These are phyloP conservation scores for Aldabrachelys gigantea DNA, from an alignment of 2,113 vertebrate genomes.

Conservation along the genomic window DNA sequence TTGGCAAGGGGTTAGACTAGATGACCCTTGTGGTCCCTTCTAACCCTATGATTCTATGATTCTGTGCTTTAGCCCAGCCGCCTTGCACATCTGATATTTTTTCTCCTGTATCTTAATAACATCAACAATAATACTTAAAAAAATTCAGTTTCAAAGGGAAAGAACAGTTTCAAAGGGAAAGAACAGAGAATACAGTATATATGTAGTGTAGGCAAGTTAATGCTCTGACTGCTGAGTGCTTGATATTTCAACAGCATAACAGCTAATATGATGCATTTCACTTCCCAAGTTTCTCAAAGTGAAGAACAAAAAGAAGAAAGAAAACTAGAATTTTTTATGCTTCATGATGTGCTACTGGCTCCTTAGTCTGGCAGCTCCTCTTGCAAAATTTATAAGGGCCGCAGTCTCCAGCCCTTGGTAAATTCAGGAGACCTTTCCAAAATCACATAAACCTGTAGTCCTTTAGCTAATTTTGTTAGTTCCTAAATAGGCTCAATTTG, in stretches of 20 bases:
- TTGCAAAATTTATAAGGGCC: background rate
- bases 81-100: background rate
- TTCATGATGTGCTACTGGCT: fast-evolving
- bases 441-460: background rate
- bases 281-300: background rate
- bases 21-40: no score
- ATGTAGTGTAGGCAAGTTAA: background rate
- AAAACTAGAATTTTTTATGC: background rate
- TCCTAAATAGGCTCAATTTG: background rate
- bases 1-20: no score
- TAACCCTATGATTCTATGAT: background rate
- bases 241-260: background rate
- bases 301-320: background rate
- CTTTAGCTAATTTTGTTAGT: background rate
- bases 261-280: background rate
- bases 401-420: background rate
- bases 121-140: background rate
- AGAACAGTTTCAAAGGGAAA: no score
- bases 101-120: background rate
- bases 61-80: background rate
- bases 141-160: background rate
- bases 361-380: background rate
- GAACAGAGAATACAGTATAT: background rate
- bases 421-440: background rate
- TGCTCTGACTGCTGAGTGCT: background rate